Evolutionary conservation across 2,113 vertebrate genomes (phyloP), one percentile per base, ranked within the genome.

Genomic region (Pseudorectes ferrugineus): DNA sequence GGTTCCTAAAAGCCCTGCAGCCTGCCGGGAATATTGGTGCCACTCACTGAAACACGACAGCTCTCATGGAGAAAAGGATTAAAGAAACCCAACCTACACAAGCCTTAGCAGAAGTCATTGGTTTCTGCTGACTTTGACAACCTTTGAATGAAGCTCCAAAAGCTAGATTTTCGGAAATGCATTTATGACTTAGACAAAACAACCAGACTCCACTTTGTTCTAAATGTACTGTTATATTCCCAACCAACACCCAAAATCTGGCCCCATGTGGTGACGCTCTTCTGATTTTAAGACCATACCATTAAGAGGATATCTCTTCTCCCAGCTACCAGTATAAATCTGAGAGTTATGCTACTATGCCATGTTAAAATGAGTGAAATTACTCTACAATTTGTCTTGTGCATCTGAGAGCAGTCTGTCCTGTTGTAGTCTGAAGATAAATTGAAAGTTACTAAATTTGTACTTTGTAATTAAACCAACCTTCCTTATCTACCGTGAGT

Each of bases 21-120:
- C 93, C 93, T 67, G 52, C 95, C 43, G 79, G 96, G 97, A 95
- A 94, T 94, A 85, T 42, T 76, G 85, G 89, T 88, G 75, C 88
- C 81, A 36, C 54, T 43, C 76, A 57, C 54, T 33, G 61, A 43
- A 78, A 87, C 57, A 46, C 2, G 0, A 57, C 49, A 72, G 57
- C 35, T 96, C 94, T 94, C 66, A 52, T 12, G 88, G 83, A 88
- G 33, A 95, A 73, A 93, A 92, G 86, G 16, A 61, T 6, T 38
- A 5, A n/a, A 80, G 48, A 93, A 79, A 92, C 76, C 58, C 24
- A 81, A 51, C 12, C 42, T 4, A 46, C 0, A 63, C 8, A 74
- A 65, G 45, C 36, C 77, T n/a, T 6, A 71, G 93, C 78, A 76
- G 76, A 68, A 83, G 24, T 14, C 40, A 35, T 4, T 28, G 5